phyloP scores from a whole-genome alignment of 2,113 vertebrate genomes.

The Corydoras sp. region DNA sequence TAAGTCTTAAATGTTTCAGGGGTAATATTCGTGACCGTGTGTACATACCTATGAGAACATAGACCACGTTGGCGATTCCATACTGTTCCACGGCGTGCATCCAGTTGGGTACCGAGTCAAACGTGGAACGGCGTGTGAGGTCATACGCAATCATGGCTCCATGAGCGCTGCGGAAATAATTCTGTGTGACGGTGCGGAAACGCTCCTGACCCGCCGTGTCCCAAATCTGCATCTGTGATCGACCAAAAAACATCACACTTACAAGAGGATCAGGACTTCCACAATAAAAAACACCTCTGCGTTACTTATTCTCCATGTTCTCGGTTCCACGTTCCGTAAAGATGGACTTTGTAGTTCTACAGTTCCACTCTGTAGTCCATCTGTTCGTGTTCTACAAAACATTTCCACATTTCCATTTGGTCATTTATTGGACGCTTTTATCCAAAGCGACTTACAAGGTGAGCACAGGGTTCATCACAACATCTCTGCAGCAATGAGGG shows the following conservation, averaged over 20 bases:
- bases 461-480: too few relatives aligned
- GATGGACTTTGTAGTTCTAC: too few relatives aligned
- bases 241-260: neutral
- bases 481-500: too few relatives aligned
- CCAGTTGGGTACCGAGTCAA: constrained; percentile 90
- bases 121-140: constrained; percentile 80
- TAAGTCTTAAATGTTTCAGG: too few relatives aligned
- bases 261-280: neutral
- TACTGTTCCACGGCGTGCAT: constrained; percentile 86
- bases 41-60: constrained; percentile 82
- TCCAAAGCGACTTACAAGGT: too few relatives aligned
- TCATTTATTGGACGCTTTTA: too few relatives aligned
- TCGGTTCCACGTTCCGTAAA: too few relatives aligned
- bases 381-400: too few relatives aligned
- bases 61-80: constrained; percentile 80
- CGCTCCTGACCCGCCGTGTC: constrained; percentile 96
- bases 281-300: neutral
- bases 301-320: too few relatives aligned
- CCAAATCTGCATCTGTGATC: constrained; percentile 90
- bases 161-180: constrained; percentile 93
- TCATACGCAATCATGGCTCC: constrained; percentile 93
- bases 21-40: neutral
- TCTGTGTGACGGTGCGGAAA: constrained; percentile 94
- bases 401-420: too few relatives aligned
- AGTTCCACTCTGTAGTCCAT: too few relatives aligned